phyloP scores from a whole-genome alignment of 2,113 vertebrate species.

The Archilochus colubris region DNA sequence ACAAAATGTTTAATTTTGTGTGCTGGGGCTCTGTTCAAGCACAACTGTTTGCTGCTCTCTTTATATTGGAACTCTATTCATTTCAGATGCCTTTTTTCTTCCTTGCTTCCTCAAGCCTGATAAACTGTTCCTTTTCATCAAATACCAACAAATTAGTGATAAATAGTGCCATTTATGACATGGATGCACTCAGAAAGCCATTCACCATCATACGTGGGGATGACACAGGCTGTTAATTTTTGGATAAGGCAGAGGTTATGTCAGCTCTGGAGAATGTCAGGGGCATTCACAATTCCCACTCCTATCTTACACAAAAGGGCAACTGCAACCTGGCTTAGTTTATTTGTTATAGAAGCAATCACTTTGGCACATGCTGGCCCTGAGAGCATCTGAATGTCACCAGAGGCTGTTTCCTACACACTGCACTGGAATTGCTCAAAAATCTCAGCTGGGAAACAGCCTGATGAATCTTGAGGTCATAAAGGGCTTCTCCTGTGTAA shows the following conservation, averaged over 20 bases:
- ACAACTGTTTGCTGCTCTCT: neutral
- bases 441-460: slow-evolving; percentile 33
- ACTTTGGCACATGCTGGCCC: neutral
- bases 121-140: neutral
- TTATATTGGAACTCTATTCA: neutral
- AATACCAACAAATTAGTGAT: neutral
- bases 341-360: neutral
- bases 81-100: neutral
- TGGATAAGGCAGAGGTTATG: neutral
- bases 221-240: neutral
- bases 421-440: neutral
- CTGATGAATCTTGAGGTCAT: neutral
- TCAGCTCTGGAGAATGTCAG: neutral
- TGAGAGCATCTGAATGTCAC: slow-evolving; percentile 27
- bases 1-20: neutral
- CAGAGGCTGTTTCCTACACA: slow-evolving; percentile 60
- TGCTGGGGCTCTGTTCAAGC: neutral
- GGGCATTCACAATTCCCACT: neutral
- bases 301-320: neutral
- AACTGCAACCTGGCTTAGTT: neutral
- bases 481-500: neutral
- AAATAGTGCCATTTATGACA: neutral
- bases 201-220: neutral
- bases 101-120: neutral
- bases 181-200: neutral